phyloP scores from a whole-genome alignment of 2,888 invertebrate species.

The Sussaba pulchella region DNA sequence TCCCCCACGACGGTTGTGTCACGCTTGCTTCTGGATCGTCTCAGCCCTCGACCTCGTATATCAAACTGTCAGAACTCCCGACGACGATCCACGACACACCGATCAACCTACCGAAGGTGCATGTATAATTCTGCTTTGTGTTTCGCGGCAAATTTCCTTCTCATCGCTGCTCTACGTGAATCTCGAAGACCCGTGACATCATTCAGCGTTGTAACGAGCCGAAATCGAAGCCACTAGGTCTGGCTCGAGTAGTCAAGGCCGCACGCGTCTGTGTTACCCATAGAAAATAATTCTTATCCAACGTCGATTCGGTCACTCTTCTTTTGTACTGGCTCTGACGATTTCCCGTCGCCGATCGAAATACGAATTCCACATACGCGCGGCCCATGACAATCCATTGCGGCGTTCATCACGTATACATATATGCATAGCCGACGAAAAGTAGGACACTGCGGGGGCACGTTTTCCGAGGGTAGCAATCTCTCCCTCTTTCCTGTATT shows the following conservation, averaged over 20 bases:
- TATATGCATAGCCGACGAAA: constrained; percentile 16
- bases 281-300: no score
- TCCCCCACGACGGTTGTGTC: constrained; percentile 51
- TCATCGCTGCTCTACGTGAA: constrained; percentile 19
- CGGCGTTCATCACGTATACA: no score
- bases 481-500: constrained; percentile 35
- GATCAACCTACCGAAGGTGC: constrained; percentile 67
- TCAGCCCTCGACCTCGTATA: constrained; percentile 67
- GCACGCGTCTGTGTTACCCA: not conserved
- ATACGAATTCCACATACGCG: not conserved
- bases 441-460: constrained; percentile 64
- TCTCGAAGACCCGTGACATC: not conserved
- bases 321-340: not conserved
- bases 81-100: constrained; percentile 55
- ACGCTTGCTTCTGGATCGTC: constrained; percentile 12
- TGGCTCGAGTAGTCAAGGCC: not conserved
- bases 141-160: constrained; percentile 17
- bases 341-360: not conserved
- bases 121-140: constrained; percentile 64
- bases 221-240: no score
- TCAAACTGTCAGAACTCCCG: constrained; percentile 73
- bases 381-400: no score
- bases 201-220: not conserved
- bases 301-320: not conserved
- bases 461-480: constrained; percentile 61